Evolutionary conservation across 2,797 vertebrate species (phyloP).

Genomic region (Enteromius fasciolatus): DNA sequence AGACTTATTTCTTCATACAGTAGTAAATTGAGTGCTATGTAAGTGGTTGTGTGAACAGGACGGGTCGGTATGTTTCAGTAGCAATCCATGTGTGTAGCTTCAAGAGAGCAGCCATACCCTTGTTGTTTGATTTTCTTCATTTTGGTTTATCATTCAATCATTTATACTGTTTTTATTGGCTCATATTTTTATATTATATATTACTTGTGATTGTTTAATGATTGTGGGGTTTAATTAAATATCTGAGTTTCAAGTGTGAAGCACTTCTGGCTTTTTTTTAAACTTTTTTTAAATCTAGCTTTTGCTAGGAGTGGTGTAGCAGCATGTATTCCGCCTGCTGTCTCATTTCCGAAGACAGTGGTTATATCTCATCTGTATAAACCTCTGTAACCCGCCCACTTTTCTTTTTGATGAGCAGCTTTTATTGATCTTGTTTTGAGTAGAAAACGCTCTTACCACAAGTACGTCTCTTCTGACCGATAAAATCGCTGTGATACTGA

Average conservation of each 20-base stretch:
- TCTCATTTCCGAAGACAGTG: constrained; percentile 19
- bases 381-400: background rate
- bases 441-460: constrained; percentile 26
- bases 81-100: background rate
- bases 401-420: constrained; percentile 22
- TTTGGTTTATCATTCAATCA: background rate
- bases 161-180: background rate
- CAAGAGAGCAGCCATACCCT: background rate
- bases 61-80: background rate
- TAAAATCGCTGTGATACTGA: constrained; percentile 12
- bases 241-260: background rate
- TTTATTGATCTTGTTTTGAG: constrained; percentile 41
- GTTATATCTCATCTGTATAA: constrained; percentile 42
- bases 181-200: too few species aligned
- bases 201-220: background rate
- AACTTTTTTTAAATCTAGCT: background rate
- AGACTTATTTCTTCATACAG: background rate
- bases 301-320: constrained; percentile 13
- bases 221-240: background rate
- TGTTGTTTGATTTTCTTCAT: background rate
- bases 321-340: background rate
- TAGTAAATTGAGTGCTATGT: background rate
- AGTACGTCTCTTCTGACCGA: constrained; percentile 24
- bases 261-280: background rate
- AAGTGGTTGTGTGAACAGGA: background rate